Percentiles rank a stretch among this genome's conserved stretches.
Conservation (phyloP, 2,888 invertebrate species). For the Dyspetes luteomarginatus region DNA sequence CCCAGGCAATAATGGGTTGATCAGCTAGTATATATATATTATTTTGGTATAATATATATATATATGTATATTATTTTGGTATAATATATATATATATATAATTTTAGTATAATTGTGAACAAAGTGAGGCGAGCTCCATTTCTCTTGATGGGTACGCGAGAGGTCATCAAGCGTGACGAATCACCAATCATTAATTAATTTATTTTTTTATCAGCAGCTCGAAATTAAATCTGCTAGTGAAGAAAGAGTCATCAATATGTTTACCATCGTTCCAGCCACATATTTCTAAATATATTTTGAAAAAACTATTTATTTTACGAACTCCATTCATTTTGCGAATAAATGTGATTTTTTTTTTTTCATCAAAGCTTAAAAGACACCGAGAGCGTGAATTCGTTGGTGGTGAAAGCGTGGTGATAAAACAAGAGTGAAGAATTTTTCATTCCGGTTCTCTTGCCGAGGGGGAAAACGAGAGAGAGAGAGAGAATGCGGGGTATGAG, state of each 20-base stretch:
- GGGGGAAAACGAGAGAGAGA: neutral
- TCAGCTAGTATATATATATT: too few relatives aligned
- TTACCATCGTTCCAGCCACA: too few relatives aligned
- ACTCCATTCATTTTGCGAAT: too few relatives aligned
- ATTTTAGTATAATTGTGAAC: slow-evolving; percentile 2
- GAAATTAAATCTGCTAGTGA: too few relatives aligned
- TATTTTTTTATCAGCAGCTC: slow-evolving; percentile 21
- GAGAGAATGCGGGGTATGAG: neutral
- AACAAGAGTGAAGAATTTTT: slow-evolving; percentile 48
- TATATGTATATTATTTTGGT: too few relatives aligned
- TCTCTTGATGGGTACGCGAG: slow-evolving; percentile 56
- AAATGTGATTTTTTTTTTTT: neutral
- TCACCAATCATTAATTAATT: slow-evolving; percentile 41
- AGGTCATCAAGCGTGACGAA: slow-evolving; percentile 46
- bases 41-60: too few relatives aligned
- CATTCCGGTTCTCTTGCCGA: slow-evolving; percentile 18
- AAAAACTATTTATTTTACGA: too few relatives aligned
- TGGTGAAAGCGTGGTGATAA: slow-evolving; percentile 36
- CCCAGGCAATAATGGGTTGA: too few relatives aligned
- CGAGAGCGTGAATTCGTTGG: slow-evolving; percentile 48
- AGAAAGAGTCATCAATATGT: too few relatives aligned
- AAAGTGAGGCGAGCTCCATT: neutral
- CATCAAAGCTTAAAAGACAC: neutral
- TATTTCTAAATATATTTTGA: too few relatives aligned
- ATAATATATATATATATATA: slow-evolving; percentile 7